Evolutionary conservation across 2,888 invertebrate genomes (phyloP).

Genomic region (Heliconius ethilla): DNA sequence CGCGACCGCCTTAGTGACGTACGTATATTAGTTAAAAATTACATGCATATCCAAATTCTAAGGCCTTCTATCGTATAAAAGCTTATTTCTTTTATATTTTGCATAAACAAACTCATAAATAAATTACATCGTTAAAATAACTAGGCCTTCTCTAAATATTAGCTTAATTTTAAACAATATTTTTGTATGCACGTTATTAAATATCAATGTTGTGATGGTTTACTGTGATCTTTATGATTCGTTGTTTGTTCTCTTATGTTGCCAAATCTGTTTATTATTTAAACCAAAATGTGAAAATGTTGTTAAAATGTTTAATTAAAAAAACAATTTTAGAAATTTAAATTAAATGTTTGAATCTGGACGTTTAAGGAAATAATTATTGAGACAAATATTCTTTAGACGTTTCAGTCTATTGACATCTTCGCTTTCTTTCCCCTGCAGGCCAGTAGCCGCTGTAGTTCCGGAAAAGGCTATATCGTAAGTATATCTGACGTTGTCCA

Average conservation of each 20-base stretch:
- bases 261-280: slow-evolving; percentile 30
- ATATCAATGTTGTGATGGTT: slow-evolving; percentile 40
- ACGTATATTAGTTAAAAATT: slow-evolving; percentile 71
- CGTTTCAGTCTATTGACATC: slow-evolving; percentile 76
- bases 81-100: slow-evolving; percentile 37
- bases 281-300: background rate
- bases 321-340: background rate
- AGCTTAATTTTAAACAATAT: slow-evolving; percentile 28
- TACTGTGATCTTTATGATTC: slow-evolving; percentile 13
- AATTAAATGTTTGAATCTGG: slow-evolving; percentile 4
- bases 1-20: slow-evolving; percentile 93
- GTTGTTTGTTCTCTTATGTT: slow-evolving; percentile 27
- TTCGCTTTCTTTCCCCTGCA: slow-evolving; percentile 84
- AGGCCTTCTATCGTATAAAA: slow-evolving; percentile 26
- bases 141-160: background rate
- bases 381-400: slow-evolving; percentile 38
- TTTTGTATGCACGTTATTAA: slow-evolving; percentile 40
- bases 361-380: slow-evolving; percentile 29
- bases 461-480: slow-evolving; percentile 97
- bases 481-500: slow-evolving; percentile 84
- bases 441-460: slow-evolving; percentile 96
- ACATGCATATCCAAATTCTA: slow-evolving; percentile 34
- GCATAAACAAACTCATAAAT: slow-evolving; percentile 24
- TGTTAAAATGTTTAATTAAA: background rate
- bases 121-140: slow-evolving; percentile 15